Percentiles rank a stretch among this genome's conserved stretches.
Conservation (phyloP, 1,140 invertebrate species). For the Phenacoccus solenopsis region DNA sequence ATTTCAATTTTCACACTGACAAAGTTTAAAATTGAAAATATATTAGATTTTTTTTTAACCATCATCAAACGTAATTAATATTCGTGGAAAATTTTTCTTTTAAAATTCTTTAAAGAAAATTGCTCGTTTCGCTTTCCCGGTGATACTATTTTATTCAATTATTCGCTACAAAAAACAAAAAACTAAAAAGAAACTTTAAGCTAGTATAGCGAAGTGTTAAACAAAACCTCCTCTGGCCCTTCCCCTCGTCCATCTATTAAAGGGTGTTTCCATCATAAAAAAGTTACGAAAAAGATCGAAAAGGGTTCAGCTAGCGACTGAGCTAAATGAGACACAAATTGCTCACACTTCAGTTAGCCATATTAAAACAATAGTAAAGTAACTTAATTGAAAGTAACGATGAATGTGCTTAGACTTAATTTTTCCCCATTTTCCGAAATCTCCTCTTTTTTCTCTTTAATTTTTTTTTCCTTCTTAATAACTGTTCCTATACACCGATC, state of each 20-base stretch:
- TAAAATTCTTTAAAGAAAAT: background rate
- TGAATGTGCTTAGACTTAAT: conserved; percentile 18
- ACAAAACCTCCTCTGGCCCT: background rate
- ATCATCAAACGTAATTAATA: background rate
- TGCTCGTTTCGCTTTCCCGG: background rate
- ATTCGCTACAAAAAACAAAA: conserved; percentile 6
- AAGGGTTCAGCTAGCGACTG: background rate
- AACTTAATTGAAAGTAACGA: conserved; percentile 15
- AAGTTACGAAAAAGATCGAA: conserved; percentile 5
- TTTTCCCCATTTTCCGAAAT: background rate
- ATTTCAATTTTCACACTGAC: no score
- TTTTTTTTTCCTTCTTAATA: conserved; percentile 14
- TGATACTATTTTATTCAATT: conserved; percentile 11
- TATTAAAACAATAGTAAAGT: conserved; percentile 13
- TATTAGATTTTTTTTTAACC: background rate
- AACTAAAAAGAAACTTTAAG: conserved; percentile 8
- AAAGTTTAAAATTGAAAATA: background rate
- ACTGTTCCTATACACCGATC: background rate
- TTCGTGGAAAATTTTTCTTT: background rate
- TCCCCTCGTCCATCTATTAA: background rate
- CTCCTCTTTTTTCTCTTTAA: background rate
- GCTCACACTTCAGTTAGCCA: conserved; percentile 13
- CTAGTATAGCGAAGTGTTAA: background rate
- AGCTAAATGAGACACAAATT: conserved; percentile 14
- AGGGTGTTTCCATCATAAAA: conserved; percentile 7